These are phyloP conservation scores for Keiferia lycopersicella DNA, from an alignment of 2,888 invertebrate genomes.

Conservation along the genomic window DNA sequence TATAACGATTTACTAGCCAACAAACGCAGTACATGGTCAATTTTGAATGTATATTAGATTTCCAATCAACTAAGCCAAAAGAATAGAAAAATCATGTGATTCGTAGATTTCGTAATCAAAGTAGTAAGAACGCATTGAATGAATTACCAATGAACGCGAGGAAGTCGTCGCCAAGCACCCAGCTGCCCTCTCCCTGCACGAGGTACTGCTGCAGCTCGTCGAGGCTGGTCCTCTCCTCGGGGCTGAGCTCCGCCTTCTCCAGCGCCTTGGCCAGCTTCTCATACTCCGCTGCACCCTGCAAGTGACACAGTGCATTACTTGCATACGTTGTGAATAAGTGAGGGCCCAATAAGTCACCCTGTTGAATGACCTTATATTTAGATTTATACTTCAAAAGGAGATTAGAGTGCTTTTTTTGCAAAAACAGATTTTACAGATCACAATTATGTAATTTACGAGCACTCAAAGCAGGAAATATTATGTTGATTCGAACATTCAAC, in stretches of 20 bases:
- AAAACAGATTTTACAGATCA: too few relatives aligned
- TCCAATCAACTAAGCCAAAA: too few relatives aligned
- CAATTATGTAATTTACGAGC: too few relatives aligned
- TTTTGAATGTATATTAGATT: too few relatives aligned
- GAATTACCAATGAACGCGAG: constrained; percentile 87
- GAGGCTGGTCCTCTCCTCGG: constrained; percentile 88
- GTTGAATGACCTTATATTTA: neutral
- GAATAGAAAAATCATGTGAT: too few relatives aligned
- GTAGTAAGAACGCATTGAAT: neutral
- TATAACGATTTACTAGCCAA: too few relatives aligned
- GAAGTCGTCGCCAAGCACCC: constrained; percentile 95
- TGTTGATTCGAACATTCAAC: too few relatives aligned
- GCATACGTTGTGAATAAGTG: neutral
- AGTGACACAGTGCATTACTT: neutral
- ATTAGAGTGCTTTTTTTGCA: neutral
- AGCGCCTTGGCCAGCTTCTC: constrained; percentile 86
- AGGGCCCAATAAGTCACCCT: neutral
- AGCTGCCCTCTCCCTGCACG: constrained; percentile 93
- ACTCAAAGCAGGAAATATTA: too few relatives aligned
- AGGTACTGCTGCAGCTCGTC: constrained; percentile 94
- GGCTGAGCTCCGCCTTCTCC: constrained; percentile 84
- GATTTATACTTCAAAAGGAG: neutral
- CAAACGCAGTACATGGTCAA: too few relatives aligned
- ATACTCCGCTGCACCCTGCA: constrained; percentile 86
- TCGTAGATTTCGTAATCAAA: neutral